Percentiles rank a stretch among this genome's conserved stretches.
Conservation (phyloP, 2,888 invertebrate species). For the Himalopsyche anomala region DNA sequence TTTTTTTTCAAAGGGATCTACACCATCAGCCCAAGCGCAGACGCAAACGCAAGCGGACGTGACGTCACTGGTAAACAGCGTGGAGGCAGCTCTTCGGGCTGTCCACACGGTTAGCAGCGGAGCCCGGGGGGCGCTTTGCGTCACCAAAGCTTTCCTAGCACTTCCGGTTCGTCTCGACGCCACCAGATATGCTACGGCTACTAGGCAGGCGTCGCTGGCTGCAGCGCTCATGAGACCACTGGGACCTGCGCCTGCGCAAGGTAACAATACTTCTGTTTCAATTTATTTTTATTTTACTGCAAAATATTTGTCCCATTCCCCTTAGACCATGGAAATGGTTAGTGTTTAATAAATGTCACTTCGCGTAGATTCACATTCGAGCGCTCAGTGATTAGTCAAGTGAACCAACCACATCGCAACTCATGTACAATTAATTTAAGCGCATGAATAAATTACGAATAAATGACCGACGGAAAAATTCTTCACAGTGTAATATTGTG, state of each 20-base stretch:
- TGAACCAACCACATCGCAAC: no score
- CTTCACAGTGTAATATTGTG: no score
- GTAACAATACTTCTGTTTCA: constrained; percentile 37
- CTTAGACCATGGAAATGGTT: no score
- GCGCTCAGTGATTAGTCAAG: no score
- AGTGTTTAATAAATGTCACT: no score
- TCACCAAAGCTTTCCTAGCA: constrained; percentile 82
- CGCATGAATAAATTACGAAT: no score
- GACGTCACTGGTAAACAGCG: constrained; percentile 4
- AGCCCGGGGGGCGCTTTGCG: constrained; percentile 84
- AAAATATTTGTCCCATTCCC: no score
- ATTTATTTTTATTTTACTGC: no score
- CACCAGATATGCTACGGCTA: constrained; percentile 83
- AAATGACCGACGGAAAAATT: no score
- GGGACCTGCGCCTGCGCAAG: constrained; percentile 75
- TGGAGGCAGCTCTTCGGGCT: constrained; percentile 82
- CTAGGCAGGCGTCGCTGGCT: constrained; percentile 88
- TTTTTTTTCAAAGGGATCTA: neutral
- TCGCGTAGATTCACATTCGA: no score
- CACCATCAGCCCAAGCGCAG: constrained; percentile 34
- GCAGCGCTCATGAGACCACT: constrained; percentile 86
- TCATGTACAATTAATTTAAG: no score
- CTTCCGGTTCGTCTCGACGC: constrained; percentile 84
- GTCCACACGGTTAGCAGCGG: constrained; percentile 86
- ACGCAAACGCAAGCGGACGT: constrained; percentile 20